Evolutionary conservation across 30 jellyfish, hydroid and myxozoan species (phyloP).

Genomic region (Aurelia coerulea): DNA sequence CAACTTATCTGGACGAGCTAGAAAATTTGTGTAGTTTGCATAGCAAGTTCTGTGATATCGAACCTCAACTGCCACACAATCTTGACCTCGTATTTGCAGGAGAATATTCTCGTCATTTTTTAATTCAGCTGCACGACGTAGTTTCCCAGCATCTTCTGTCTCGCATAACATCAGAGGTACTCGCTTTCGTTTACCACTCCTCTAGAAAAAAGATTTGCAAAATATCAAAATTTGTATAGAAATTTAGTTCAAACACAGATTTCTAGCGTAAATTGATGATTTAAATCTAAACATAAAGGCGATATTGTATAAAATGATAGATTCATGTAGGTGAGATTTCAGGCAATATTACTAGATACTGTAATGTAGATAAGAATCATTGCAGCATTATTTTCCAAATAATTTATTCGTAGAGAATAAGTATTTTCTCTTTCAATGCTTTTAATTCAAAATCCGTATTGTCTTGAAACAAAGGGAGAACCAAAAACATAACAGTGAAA

Average conservation of each 20-base stretch:
- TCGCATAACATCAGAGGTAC: conserved; percentile 24
- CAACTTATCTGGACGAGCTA: background rate
- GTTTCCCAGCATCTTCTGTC: conserved; percentile 45
- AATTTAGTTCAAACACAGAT: background rate
- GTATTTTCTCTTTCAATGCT: background rate
- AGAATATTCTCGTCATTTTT: conserved; percentile 51
- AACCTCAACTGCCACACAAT: conserved; percentile 65
- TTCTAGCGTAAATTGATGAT: background rate
- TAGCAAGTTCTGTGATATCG: conserved; percentile 42
- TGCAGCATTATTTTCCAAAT: background rate
- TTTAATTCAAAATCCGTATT: no score
- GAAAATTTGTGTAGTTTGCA: conserved; percentile 16
- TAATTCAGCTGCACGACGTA: conserved; percentile 43
- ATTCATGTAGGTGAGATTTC: background rate
- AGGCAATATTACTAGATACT: background rate
- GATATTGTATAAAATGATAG: background rate
- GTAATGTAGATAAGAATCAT: background rate
- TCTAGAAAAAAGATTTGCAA: conserved; percentile 7
- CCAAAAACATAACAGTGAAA: conserved; percentile 9
- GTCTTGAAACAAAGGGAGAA: background rate
- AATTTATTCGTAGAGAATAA: background rate
- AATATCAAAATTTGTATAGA: background rate
- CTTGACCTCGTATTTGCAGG: conserved; percentile 28
- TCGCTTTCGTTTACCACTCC: conserved; percentile 29
- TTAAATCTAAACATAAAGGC: conserved; percentile 1